phyloP scores from a whole-genome alignment of 2,113 vertebrate genomes.

The Eulacestoma nigropectus region DNA sequence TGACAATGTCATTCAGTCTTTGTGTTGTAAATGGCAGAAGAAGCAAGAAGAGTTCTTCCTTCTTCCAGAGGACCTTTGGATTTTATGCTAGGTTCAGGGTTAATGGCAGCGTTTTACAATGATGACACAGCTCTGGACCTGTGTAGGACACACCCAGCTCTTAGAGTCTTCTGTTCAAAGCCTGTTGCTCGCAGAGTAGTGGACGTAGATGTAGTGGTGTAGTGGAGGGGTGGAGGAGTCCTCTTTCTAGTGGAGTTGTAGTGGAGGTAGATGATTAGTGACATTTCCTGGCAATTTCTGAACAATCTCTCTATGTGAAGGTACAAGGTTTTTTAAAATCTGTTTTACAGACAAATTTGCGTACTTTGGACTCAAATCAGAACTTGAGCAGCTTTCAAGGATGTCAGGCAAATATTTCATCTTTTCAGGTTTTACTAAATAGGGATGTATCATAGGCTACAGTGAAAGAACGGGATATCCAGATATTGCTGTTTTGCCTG shows the following conservation, averaged over 20 bases:
- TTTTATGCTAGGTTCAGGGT: not conserved
- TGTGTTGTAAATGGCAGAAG: not conserved
- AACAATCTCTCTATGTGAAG: not conserved
- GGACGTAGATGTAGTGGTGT: not conserved
- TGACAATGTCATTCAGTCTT: not conserved
- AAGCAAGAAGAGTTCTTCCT: not conserved
- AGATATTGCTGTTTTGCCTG: not conserved
- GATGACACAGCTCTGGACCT: not conserved
- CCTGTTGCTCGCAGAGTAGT: not conserved
- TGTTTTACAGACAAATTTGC: not conserved
- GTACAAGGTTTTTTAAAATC: not conserved
- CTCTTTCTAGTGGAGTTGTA: not conserved
- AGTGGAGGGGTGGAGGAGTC: not conserved
- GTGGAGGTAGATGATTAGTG: not conserved
- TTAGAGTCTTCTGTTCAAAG: not conserved
- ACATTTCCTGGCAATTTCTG: not conserved
- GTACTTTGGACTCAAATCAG: not conserved
- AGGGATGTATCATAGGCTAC: not conserved
- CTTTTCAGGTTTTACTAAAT: not conserved
- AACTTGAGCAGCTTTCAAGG: not conserved
- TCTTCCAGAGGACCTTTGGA: not conserved
- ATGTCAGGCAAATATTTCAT: not conserved
- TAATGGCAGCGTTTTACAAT: not conserved
- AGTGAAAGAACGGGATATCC: not conserved
- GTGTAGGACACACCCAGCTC: accelerated